phyloP scores from a whole-genome alignment of 2,113 vertebrate species.

The Elachura formosa region DNA sequence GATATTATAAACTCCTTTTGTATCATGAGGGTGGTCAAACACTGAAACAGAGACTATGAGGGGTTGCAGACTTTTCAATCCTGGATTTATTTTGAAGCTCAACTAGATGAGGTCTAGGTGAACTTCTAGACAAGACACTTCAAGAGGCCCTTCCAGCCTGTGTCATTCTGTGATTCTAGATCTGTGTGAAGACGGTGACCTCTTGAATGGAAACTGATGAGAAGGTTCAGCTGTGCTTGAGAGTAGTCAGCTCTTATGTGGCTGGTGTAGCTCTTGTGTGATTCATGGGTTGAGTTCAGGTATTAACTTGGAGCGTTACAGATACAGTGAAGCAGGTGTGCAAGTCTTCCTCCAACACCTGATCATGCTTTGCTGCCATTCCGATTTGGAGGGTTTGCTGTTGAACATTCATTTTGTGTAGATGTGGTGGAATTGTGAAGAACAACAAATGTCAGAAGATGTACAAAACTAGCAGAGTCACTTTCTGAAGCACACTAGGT shows the following conservation, averaged over 20 bases:
- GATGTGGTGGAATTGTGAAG: not conserved
- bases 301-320: not conserved
- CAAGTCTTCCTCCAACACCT: not conserved
- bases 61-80: not conserved
- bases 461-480: not conserved
- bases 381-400: not conserved
- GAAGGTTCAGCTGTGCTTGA: not conserved
- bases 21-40: not conserved
- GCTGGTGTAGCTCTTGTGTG: not conserved
- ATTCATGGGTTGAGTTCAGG: not conserved
- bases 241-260: not conserved
- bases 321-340: not conserved
- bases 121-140: not conserved
- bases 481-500: not conserved
- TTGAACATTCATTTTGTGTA: not conserved
- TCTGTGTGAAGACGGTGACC: not conserved
- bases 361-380: not conserved
- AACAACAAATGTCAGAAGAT: not conserved
- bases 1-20: not conserved
- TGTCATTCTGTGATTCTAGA: not conserved
- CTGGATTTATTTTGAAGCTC: not conserved
- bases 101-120: not conserved
- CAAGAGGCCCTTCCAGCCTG: not conserved
- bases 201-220: not conserved
- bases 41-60: not conserved